Evolutionary conservation across 2,797 vertebrate genomes (phyloP).

Genomic region (Anisognathus igniventris): DNA sequence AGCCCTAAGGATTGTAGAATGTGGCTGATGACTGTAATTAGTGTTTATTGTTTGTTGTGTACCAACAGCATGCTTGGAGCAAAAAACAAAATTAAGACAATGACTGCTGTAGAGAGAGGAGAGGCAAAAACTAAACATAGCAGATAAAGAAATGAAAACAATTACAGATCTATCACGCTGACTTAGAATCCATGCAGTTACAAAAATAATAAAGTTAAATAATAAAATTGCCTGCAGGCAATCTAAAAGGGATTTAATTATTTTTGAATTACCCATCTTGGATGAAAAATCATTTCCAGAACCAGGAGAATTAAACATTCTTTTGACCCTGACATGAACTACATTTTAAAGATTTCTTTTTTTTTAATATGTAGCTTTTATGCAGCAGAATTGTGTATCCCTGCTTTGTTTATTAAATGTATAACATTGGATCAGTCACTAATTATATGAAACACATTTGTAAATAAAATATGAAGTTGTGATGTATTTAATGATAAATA

Average conservation of each 20-base stretch:
- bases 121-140: not conserved
- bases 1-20: not conserved
- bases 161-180: conserved; percentile 13
- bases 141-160: conserved; percentile 40
- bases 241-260: conserved; percentile 45
- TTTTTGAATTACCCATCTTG: conserved; percentile 16
- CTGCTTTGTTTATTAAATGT: not conserved
- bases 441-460: not conserved
- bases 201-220: conserved; percentile 52
- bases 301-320: conserved; percentile 5
- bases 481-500: not conserved
- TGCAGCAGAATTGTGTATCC: not conserved
- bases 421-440: not conserved
- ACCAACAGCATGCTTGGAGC: conserved; percentile 4
- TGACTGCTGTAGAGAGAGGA: not conserved
- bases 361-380: not conserved
- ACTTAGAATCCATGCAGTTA: conserved; percentile 7
- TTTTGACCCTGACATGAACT: conserved; percentile 21
- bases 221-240: conserved; percentile 30
- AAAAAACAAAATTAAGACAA: conserved; percentile 9
- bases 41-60: conserved; percentile 9
- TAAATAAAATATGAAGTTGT: not conserved
- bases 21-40: conserved; percentile 1
- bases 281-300: not conserved
- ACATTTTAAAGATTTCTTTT: not conserved